These are phyloP conservation scores for Cyphomyrmex costatus DNA, from an alignment of 1,140 invertebrate species.

Conservation along the genomic window DNA sequence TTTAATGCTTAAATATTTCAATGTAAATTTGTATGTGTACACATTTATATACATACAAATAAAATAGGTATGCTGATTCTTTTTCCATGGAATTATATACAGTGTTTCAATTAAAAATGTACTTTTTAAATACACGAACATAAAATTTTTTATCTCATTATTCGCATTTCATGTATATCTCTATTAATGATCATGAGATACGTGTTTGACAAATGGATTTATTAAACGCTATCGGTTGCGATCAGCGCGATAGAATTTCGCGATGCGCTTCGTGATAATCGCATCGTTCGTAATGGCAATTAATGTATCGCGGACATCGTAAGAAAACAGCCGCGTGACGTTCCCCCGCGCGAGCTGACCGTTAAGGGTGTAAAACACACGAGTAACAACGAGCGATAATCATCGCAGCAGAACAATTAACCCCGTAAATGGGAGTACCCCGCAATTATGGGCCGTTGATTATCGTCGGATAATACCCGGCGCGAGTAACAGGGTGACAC, in stretches of 20 bases:
- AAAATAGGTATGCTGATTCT: not conserved
- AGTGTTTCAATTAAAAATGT: not conserved
- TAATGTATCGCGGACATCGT: slow-evolving; percentile 48
- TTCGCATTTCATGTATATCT: not conserved
- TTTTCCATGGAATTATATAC: not conserved
- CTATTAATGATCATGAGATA: not conserved
- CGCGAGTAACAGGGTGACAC: slow-evolving; percentile 71
- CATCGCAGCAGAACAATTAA: slow-evolving; percentile 72
- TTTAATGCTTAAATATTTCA: no score
- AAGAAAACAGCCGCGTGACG: slow-evolving; percentile 56
- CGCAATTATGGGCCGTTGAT: slow-evolving; percentile 69
- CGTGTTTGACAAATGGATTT: slow-evolving; percentile 22
- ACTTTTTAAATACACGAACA: not conserved
- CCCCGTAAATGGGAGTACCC: slow-evolving; percentile 57
- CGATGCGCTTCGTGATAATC: slow-evolving; percentile 45
- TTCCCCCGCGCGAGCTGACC: slow-evolving; percentile 16
- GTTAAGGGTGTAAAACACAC: slow-evolving; percentile 60
- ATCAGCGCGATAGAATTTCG: slow-evolving; percentile 25
- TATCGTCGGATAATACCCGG: slow-evolving; percentile 70
- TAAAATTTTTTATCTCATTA: not conserved
- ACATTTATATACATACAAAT: not conserved
- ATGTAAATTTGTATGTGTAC: no score
- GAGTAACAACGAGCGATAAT: slow-evolving; percentile 52
- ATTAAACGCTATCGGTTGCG: slow-evolving; percentile 30
- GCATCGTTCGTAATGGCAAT: slow-evolving; percentile 43